phyloP scores from a whole-genome alignment of 2,113 vertebrate species.

The Noctilio leporinus region DNA sequence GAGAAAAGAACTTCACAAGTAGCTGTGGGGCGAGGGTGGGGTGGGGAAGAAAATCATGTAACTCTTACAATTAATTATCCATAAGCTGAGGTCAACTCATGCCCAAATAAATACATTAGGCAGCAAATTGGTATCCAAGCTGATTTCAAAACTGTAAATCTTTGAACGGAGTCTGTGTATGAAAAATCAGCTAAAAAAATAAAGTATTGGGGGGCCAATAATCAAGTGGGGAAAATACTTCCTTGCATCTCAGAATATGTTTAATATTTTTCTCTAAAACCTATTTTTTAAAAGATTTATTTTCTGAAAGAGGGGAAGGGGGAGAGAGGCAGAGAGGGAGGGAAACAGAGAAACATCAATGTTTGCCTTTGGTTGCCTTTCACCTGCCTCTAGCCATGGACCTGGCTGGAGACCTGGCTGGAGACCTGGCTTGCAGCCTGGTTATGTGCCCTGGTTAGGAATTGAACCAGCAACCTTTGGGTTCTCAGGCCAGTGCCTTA shows the following conservation, averaged over 20 bases:
- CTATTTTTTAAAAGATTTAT: no score
- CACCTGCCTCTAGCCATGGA: no score
- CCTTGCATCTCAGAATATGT: not conserved
- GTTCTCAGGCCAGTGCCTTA: no score
- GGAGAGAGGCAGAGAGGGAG: no score
- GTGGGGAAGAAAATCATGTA: not conserved
- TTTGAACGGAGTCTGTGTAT: not conserved
- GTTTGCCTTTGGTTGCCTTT: no score
- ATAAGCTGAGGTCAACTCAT: not conserved
- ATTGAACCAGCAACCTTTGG: no score
- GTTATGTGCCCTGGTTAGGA: no score
- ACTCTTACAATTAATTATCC: not conserved
- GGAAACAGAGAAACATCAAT: no score
- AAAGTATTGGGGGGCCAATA: not conserved
- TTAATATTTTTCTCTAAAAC: not conserved
- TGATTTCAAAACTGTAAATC: constrained; percentile 26
- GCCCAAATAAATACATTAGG: not conserved
- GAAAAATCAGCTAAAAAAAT: not conserved
- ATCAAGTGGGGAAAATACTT: not conserved
- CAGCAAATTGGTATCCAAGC: constrained; percentile 11
- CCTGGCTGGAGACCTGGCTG: no score
- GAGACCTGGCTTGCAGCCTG: no score
- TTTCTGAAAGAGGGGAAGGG: no score
- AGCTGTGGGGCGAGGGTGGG: not conserved
- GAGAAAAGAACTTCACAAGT: constrained; percentile 19